Percentiles rank a stretch among this genome's conserved stretches.
Conservation (phyloP, 2,797 vertebrate species). For the Enteromius treurensis region DNA sequence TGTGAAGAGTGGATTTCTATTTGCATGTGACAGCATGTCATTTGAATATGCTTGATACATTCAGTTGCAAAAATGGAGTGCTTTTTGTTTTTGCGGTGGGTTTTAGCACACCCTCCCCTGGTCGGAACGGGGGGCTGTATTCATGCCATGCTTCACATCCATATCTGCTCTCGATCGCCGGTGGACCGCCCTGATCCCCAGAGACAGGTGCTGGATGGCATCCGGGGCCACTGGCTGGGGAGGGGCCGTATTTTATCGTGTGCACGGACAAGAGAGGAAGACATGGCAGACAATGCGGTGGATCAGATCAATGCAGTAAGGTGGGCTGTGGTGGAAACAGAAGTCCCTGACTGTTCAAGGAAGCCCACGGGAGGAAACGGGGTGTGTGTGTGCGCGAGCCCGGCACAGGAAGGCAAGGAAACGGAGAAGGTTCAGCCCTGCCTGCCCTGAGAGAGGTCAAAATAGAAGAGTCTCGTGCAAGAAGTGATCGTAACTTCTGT, state of each 20-base stretch:
- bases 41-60: slow-evolving; percentile 59
- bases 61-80: slow-evolving; percentile 37
- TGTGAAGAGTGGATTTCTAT: slow-evolving; percentile 74
- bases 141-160: slow-evolving; percentile 56
- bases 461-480: slow-evolving; percentile 16
- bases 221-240: slow-evolving; percentile 48
- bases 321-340: slow-evolving; percentile 45
- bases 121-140: slow-evolving; percentile 20
- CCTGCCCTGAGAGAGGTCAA: slow-evolving; percentile 50
- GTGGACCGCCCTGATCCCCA: slow-evolving; percentile 67
- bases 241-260: slow-evolving; percentile 55
- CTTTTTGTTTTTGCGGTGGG: neutral
- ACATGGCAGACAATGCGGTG: slow-evolving; percentile 53
- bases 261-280: slow-evolving; percentile 53
- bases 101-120: neutral
- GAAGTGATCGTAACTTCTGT: neutral
- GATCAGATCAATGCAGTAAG: slow-evolving; percentile 42
- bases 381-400: slow-evolving; percentile 60
- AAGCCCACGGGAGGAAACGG: slow-evolving; percentile 75
- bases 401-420: slow-evolving; percentile 75
- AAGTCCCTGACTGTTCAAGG: slow-evolving; percentile 54
- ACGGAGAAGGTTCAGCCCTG: slow-evolving; percentile 71
- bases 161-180: slow-evolving; percentile 63
- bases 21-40: slow-evolving; percentile 62
- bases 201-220: slow-evolving; percentile 69